Conservation (phyloP, 2,113 vertebrate genomes). For the Ptilorrhoa leucosticta region DNA sequence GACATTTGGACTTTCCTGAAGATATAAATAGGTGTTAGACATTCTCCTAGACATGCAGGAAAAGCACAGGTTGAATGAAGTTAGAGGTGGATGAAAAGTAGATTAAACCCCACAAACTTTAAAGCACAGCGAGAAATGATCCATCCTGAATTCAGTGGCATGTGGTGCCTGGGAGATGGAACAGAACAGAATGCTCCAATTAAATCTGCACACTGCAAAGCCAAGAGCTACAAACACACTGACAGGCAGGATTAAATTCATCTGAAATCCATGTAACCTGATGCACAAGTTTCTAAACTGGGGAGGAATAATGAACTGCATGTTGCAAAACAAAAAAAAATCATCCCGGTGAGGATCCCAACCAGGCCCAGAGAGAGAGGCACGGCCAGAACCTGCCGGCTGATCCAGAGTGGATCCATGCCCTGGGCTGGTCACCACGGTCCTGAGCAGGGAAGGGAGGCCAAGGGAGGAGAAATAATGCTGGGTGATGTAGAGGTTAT, state of each 20-base stretch:
- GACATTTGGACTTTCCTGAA: not conserved
- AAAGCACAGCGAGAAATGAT: not conserved
- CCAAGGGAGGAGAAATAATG: not conserved
- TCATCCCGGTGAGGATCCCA: not conserved
- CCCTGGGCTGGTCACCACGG: fast-evolving
- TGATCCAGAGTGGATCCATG: not conserved
- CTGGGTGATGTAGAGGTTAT: fast-evolving
- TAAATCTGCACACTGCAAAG: not conserved
- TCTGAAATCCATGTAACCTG: not conserved
- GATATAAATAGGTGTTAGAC: not conserved
- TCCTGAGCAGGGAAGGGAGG: not conserved
- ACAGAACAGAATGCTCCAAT: not conserved
- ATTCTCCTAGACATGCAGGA: not conserved
- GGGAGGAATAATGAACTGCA: not conserved
- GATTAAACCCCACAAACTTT: not conserved
- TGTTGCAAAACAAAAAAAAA: not conserved
- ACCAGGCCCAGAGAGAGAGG: too few relatives aligned
- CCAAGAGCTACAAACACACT: not conserved
- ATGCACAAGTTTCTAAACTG: not conserved
- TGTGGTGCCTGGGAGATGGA: not conserved
- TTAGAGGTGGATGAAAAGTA: not conserved
- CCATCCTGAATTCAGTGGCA: not conserved
- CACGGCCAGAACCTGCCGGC: not conserved
- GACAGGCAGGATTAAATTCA: not conserved
- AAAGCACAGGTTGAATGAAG: not conserved